Percentiles rank a stretch among this genome's conserved stretches.
phyloP scores from a whole-genome alignment of 2,113 vertebrate species.

The Lophochroa leadbeateri region DNA sequence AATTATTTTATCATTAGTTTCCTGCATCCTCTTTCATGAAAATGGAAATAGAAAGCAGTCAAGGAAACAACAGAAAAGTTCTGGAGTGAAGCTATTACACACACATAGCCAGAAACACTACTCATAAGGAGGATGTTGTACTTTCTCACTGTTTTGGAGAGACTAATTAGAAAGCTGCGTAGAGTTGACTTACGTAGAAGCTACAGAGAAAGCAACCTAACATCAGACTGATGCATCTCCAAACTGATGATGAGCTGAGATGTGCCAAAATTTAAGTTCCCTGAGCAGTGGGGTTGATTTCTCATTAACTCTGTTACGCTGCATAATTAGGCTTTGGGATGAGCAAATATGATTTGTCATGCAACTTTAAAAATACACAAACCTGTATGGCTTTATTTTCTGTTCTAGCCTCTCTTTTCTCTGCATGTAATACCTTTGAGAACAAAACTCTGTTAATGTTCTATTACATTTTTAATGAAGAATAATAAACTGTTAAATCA shows the following conservation, averaged over 20 bases:
- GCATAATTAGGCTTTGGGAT: background rate
- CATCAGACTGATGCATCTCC: background rate
- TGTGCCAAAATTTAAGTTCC: background rate
- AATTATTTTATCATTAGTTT: background rate
- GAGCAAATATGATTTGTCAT: background rate
- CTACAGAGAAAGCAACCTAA: background rate
- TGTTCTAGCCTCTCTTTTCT: background rate
- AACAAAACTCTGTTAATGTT: constrained; percentile 25
- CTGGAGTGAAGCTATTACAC: background rate
- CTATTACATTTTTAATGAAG: constrained; percentile 61
- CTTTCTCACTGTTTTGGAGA: background rate
- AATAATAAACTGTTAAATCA: constrained; percentile 59
- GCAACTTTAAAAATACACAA: constrained; percentile 2
- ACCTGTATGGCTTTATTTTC: background rate
- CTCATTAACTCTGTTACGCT: background rate
- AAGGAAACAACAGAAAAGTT: background rate
- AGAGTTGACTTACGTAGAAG: background rate
- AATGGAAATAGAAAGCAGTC: background rate
- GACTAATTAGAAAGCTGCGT: background rate
- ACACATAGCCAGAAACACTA: background rate
- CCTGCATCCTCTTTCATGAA: background rate
- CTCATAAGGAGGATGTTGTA: background rate
- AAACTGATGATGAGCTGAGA: background rate
- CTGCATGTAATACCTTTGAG: background rate
- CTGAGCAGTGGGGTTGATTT: background rate